These are phyloP conservation scores for Pseudochirops corinnae DNA, from an alignment of 2,797 vertebrate species.

Conservation along the genomic window DNA sequence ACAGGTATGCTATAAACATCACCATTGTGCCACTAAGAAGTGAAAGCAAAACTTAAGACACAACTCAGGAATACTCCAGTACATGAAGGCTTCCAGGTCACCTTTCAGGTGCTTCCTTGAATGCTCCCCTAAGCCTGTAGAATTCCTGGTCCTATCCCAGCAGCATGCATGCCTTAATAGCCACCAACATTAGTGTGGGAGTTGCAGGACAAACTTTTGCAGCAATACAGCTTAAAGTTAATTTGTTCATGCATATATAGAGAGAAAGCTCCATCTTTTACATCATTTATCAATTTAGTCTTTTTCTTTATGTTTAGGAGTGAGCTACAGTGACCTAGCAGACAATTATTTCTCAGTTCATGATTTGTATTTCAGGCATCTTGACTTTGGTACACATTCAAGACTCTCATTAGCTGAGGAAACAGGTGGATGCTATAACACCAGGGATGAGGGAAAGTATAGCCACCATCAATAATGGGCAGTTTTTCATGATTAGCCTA, in stretches of 20 bases:
- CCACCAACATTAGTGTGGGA: neutral
- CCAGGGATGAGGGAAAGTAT: neutral
- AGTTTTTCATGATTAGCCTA: neutral
- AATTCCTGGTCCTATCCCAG: neutral
- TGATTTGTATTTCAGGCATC: neutral
- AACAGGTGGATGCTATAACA: neutral
- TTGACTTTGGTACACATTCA: neutral
- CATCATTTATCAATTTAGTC: neutral
- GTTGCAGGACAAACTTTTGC: neutral
- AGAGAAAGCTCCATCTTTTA: neutral
- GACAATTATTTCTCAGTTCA: neutral
- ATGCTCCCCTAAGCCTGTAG: neutral
- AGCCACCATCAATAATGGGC: neutral
- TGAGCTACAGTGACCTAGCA: neutral
- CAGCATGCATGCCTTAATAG: neutral
- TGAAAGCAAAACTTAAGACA: neutral
- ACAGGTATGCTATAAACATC: neutral
- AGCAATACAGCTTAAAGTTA: neutral
- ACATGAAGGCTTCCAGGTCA: neutral
- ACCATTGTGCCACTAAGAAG: neutral
- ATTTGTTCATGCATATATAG: neutral
- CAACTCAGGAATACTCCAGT: neutral
- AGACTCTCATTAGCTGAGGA: neutral
- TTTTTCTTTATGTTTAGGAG: neutral
- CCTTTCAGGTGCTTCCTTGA: neutral